Evolutionary conservation across 2,797 vertebrate genomes (phyloP), one percentile per base, ranked within the genome.

Genomic region (Sebastes trivittatus): DNA sequence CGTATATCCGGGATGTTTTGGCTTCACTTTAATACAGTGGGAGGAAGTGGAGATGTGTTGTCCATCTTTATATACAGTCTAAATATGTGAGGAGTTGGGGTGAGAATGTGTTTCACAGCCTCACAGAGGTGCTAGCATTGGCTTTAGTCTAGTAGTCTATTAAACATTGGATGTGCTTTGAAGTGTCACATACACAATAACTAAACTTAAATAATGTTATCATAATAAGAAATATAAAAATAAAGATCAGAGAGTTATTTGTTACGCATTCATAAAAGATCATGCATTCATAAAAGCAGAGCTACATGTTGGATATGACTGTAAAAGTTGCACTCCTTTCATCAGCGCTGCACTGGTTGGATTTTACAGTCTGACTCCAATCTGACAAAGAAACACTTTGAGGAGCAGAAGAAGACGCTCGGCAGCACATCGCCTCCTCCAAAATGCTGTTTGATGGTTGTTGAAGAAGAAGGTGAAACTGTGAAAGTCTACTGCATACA

Each of bases 381-480:
- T 18, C 23, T 52, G 42, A 88, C 66, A 81, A 75, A 84, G 66
- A 72, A 62, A 16, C 4, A 22, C 52, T 83, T 68, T 55, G 72
- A 84, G 84, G 70, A 80, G 84, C 70, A 72, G 71, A 36, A 71
- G 61, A 58, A 81, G 58, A 72, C 54, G 38, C 62, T 75, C 49
- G 70, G 79, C 84, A 84, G 82, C 60, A 11, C 34, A 46, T 2
- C 16, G 67, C 29, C 69, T 92, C 9, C 16, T 93, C 77, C 75
- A 72, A 83, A 84, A 93, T 91, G 83, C 91, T 67, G 84, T 93
- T 94, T 93, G 90, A 90, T 83, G 75, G 80, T 82, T 83, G 80
- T 84, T 83, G 56, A 60, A 88, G 72, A 71, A 79, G 76, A 81
- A 72, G 67, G 71, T 72, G 62, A 5, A 70, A 83, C 73, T 81